phyloP scores from a whole-genome alignment of 2,113 vertebrate genomes.

The Eulemur rufifrons region DNA sequence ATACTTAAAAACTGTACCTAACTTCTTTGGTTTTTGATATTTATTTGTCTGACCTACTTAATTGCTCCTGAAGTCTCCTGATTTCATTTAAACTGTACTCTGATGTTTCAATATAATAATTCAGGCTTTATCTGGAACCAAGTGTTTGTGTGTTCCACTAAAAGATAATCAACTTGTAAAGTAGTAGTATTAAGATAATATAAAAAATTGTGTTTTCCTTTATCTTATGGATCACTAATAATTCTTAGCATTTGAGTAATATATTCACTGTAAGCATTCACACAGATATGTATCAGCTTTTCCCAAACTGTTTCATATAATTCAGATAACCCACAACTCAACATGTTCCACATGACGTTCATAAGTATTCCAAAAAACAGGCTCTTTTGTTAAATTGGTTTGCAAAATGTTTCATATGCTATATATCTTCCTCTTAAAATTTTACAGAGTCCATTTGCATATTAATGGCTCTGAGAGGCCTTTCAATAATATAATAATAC shows the following conservation, averaged over 20 bases:
- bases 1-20: not conserved
- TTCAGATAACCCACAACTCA: not conserved
- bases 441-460: not conserved
- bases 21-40: not conserved
- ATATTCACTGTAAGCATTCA: not conserved
- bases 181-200: not conserved
- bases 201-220: not conserved
- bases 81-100: not conserved
- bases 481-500: conserved; percentile 28
- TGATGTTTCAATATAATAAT: not conserved
- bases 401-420: not conserved
- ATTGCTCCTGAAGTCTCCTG: not conserved
- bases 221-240: not conserved
- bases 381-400: not conserved
- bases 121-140: not conserved
- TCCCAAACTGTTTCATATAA: not conserved
- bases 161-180: not conserved
- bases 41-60: not conserved
- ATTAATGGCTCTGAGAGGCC: not conserved
- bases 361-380: not conserved
- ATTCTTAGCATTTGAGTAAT: not conserved
- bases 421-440: not conserved
- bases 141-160: not conserved
- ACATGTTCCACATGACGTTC: not conserved
- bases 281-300: not conserved